phyloP scores from a whole-genome alignment of 1,140 invertebrate species.

The Drosophila kepulauana region DNA sequence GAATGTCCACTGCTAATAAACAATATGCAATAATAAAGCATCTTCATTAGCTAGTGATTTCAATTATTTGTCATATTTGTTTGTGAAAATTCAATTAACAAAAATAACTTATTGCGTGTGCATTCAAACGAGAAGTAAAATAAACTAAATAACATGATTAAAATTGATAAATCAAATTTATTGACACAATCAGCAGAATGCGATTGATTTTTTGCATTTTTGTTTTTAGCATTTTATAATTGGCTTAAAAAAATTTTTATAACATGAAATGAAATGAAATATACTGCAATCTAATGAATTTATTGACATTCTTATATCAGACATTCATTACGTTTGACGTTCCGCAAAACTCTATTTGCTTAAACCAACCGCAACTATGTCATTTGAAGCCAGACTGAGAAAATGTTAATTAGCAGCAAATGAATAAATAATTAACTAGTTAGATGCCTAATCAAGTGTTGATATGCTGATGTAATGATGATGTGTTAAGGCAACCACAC shows the following conservation, averaged over 20 bases:
- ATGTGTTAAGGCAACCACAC: slow-evolving; percentile 12
- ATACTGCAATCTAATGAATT: neutral
- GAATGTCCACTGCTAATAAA: neutral
- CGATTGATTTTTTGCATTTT: neutral
- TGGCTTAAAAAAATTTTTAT: neutral
- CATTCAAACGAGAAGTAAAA: neutral
- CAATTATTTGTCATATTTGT: neutral
- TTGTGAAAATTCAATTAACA: neutral
- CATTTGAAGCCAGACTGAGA: neutral
- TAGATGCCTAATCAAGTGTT: slow-evolving; percentile 16
- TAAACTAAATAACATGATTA: neutral
- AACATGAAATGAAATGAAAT: neutral
- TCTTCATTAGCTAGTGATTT: neutral
- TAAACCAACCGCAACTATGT: neutral
- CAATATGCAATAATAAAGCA: neutral
- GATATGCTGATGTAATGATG: slow-evolving; percentile 4
- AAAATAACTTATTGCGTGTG: neutral
- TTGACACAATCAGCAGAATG: neutral
- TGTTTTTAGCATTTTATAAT: neutral
- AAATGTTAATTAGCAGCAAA: slow-evolving; percentile 7
- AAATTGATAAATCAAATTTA: neutral
- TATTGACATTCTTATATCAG: neutral
- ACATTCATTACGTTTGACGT: neutral
- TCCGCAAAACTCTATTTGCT: neutral
- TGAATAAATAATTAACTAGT: slow-evolving; percentile 18